These are phyloP conservation scores for Manis pentadactyla DNA, from an alignment of 2,797 vertebrate genomes.

Conservation along the genomic window DNA sequence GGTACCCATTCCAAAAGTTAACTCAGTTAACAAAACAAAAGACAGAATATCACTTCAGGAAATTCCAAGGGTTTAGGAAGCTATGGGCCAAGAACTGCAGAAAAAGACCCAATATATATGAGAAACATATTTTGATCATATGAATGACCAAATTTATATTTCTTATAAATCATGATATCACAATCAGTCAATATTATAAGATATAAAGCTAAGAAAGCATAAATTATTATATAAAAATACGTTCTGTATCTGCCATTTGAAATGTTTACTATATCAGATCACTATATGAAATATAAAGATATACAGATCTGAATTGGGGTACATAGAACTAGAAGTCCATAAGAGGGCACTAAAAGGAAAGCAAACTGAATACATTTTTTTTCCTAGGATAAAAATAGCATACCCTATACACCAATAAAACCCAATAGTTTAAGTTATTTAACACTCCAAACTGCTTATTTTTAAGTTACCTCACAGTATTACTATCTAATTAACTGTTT, in stretches of 20 bases:
- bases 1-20: neutral
- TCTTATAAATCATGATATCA: neutral
- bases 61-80: neutral
- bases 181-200: neutral
- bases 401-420: neutral
- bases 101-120: neutral
- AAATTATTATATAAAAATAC: neutral
- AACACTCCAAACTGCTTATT: neutral
- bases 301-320: neutral
- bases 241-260: neutral
- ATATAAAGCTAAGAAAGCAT: neutral
- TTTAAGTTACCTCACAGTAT: neutral
- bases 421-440: neutral
- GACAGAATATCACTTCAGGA: neutral
- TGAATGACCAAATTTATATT: neutral
- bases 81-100: neutral
- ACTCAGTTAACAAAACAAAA: neutral
- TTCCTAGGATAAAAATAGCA: neutral
- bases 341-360: slow-evolving; percentile 32
- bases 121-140: neutral
- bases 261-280: slow-evolving; percentile 1
- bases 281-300: neutral
- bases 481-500: neutral
- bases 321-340: neutral
- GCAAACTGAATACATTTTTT: neutral